These are phyloP conservation scores for Heteromormyrus szaboi DNA, from an alignment of 2,797 vertebrate genomes.

Conservation along the genomic window DNA sequence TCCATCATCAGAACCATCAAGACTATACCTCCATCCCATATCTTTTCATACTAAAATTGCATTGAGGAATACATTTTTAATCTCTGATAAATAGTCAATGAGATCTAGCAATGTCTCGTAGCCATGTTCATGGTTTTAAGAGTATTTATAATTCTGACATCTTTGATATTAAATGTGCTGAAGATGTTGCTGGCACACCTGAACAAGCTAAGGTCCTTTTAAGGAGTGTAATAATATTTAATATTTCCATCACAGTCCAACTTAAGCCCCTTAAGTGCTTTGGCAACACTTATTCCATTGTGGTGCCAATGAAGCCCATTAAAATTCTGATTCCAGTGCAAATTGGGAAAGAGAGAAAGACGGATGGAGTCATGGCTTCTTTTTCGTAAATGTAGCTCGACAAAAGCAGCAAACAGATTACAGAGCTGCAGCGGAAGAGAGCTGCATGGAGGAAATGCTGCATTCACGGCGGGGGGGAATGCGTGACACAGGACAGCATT, in stretches of 20 bases:
- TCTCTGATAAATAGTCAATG: constrained; percentile 63
- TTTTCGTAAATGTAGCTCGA: not conserved
- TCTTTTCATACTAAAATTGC: constrained; percentile 57
- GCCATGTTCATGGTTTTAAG: constrained; percentile 40
- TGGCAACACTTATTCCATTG: constrained; percentile 71
- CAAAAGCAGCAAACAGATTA: not conserved
- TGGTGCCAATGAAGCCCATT: constrained; percentile 68
- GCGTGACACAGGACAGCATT: not conserved
- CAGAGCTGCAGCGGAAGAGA: not conserved
- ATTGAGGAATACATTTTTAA: constrained; percentile 67
- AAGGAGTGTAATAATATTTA: constrained; percentile 60
- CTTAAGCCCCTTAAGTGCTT: constrained; percentile 74
- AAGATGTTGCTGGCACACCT: constrained; percentile 54
- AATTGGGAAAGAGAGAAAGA: constrained; percentile 37
- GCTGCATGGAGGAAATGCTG: not conserved
- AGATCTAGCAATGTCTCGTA: constrained; percentile 46
- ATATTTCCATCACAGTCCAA: constrained; percentile 67
- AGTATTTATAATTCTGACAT: constrained; percentile 10
- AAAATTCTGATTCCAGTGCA: constrained; percentile 61
- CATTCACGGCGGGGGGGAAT: not conserved
- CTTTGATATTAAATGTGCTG: constrained; percentile 50
- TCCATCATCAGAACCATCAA: constrained; percentile 8
- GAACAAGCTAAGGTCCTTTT: constrained; percentile 57
- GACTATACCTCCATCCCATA: constrained; percentile 35
- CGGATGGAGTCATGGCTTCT: constrained; percentile 19